phyloP scores from a whole-genome alignment of 2,113 vertebrate genomes.

The Chionis minor region DNA sequence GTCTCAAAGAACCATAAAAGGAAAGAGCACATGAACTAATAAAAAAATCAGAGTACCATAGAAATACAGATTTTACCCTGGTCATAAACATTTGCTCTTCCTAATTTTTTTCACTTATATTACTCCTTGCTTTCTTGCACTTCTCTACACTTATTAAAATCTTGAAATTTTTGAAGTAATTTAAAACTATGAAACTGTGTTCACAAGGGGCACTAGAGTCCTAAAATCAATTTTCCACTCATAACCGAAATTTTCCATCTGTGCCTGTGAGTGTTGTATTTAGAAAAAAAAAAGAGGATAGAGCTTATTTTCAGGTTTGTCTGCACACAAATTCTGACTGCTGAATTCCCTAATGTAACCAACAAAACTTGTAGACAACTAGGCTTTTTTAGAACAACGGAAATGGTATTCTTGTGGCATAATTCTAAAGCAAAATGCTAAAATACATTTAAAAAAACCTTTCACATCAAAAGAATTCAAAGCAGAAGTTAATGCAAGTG shows the following conservation, averaged over 20 bases:
- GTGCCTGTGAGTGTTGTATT: not conserved
- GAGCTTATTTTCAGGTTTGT: not conserved
- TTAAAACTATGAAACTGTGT: not conserved
- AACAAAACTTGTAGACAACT: not conserved
- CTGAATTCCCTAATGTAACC: not conserved
- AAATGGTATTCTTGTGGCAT: not conserved
- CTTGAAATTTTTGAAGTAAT: not conserved
- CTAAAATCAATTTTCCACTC: slow-evolving; percentile 15
- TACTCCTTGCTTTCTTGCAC: not conserved
- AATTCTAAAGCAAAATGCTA: not conserved
- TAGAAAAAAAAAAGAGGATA: not conserved
- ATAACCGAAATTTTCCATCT: slow-evolving; percentile 2
- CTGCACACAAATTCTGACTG: not conserved
- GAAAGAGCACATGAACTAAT: not conserved
- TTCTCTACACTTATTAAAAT: not conserved
- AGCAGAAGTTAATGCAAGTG: not conserved
- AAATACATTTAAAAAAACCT: not conserved
- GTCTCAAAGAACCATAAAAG: not conserved
- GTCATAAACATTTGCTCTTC: not conserved
- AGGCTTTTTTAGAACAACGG: not conserved
- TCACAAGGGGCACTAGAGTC: not conserved
- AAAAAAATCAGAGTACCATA: not conserved
- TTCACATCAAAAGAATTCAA: not conserved
- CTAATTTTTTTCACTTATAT: not conserved
- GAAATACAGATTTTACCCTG: not conserved